These are phyloP conservation scores for Heliothis peltigera DNA, from an alignment of 2,888 invertebrate species.

Conservation along the genomic window DNA sequence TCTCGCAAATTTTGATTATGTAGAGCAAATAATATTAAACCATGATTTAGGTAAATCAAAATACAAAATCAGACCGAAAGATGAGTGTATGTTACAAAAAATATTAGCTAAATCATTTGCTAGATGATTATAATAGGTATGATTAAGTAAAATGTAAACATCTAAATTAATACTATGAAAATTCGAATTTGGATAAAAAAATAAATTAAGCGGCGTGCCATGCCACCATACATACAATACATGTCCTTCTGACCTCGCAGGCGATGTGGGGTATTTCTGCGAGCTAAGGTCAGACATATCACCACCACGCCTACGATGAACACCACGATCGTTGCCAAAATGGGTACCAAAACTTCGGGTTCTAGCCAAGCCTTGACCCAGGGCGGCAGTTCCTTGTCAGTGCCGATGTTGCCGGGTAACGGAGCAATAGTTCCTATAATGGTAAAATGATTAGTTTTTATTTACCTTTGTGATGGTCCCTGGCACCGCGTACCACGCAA, in stretches of 20 bases:
- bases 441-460: constrained; percentile 33
- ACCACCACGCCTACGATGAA: constrained; percentile 97
- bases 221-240: constrained; percentile 93
- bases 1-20: constrained; percentile 24
- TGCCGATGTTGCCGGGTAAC: constrained; percentile 91
- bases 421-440: constrained; percentile 95
- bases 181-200: constrained; percentile 56
- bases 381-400: constrained; percentile 89
- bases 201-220: constrained; percentile 79
- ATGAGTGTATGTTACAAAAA: constrained; percentile 29
- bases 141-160: constrained; percentile 4
- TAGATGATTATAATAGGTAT: constrained; percentile 38
- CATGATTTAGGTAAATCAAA: constrained; percentile 67
- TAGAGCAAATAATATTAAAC: constrained; percentile 71
- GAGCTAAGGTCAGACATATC: constrained; percentile 96
- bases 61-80: constrained; percentile 47
- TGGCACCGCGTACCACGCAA: constrained; percentile 96
- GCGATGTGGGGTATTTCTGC: constrained; percentile 94
- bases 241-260: constrained; percentile 94
- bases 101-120: constrained; percentile 14
- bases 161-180: constrained; percentile 17
- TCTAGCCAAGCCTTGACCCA: constrained; percentile 97
- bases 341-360: constrained; percentile 96
- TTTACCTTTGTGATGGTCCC: constrained; percentile 95
- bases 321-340: constrained; percentile 96